Evolutionary conservation across 2,113 vertebrate species (phyloP).

Genomic region (Petrocephalus zakoni): DNA sequence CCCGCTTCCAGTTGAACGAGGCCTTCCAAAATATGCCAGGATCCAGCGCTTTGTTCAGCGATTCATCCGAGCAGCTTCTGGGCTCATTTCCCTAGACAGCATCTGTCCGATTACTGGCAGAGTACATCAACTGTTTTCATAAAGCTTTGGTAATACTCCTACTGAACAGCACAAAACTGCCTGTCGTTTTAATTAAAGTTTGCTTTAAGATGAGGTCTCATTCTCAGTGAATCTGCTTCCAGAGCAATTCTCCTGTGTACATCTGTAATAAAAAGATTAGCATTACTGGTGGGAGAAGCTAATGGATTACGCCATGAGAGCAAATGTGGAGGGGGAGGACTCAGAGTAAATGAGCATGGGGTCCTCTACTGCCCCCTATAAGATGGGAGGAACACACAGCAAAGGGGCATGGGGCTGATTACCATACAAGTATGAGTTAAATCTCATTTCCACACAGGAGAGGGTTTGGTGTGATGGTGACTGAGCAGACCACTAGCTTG

Average conservation of each 20-base stretch:
- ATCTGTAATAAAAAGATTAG: background rate
- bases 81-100: background rate
- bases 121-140: background rate
- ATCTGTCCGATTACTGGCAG: background rate
- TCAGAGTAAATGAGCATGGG: background rate
- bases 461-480: background rate
- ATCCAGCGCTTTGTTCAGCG: background rate
- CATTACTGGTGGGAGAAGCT: background rate
- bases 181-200: background rate
- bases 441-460: background rate
- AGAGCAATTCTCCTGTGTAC: background rate
- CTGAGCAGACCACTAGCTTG: background rate
- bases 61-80: background rate
- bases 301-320: background rate
- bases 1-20: background rate
- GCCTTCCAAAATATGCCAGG: background rate
- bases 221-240: background rate
- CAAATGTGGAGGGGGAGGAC: background rate
- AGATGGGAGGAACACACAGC: background rate
- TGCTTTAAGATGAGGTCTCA: background rate
- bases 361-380: background rate
- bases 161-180: background rate
- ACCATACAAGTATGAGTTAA: background rate
- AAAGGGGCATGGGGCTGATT: background rate
- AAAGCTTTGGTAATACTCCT: background rate